Conservation (phyloP, 2,797 vertebrate species). For the Anabas testudineus region DNA sequence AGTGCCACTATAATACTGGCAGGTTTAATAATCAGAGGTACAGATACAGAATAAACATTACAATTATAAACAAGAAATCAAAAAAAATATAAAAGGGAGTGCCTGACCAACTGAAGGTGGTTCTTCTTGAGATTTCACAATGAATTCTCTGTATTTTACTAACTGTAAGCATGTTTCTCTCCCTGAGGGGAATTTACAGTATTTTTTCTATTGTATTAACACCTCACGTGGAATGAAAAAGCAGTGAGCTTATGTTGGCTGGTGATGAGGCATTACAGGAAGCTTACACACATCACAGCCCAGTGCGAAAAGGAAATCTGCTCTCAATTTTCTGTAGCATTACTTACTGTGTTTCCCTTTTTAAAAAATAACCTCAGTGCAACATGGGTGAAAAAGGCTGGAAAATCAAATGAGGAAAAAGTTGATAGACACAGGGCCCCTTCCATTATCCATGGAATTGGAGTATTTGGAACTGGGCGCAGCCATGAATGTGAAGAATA, state of each 20-base stretch:
- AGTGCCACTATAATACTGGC: background rate
- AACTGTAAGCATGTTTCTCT: conserved; percentile 4
- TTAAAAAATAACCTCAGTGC: conserved; percentile 39
- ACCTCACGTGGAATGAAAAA: conserved; percentile 29
- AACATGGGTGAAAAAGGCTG: conserved; percentile 5
- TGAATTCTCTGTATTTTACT: background rate
- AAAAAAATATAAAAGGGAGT: background rate
- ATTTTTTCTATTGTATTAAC: conserved; percentile 35
- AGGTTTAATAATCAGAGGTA: background rate
- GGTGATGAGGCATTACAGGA: conserved; percentile 34
- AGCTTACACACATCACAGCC: conserved; percentile 30
- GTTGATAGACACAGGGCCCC: background rate
- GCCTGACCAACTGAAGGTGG: background rate
- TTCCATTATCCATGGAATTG: background rate
- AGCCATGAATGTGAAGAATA: background rate
- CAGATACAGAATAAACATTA: background rate
- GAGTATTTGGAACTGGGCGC: background rate
- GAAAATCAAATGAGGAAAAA: conserved; percentile 11
- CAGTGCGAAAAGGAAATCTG: conserved; percentile 63
- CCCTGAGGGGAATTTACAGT: background rate
- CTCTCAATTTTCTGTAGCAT: conserved; percentile 69
- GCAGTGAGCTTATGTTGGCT: conserved; percentile 39
- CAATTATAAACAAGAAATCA: background rate
- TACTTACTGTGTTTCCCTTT: conserved; percentile 52
- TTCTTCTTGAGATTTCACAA: too few relatives aligned